Evolutionary conservation across 2,113 vertebrate species (phyloP), one percentile per base, ranked within the genome.

Genomic region (Oncorhynchus masou): DNA sequence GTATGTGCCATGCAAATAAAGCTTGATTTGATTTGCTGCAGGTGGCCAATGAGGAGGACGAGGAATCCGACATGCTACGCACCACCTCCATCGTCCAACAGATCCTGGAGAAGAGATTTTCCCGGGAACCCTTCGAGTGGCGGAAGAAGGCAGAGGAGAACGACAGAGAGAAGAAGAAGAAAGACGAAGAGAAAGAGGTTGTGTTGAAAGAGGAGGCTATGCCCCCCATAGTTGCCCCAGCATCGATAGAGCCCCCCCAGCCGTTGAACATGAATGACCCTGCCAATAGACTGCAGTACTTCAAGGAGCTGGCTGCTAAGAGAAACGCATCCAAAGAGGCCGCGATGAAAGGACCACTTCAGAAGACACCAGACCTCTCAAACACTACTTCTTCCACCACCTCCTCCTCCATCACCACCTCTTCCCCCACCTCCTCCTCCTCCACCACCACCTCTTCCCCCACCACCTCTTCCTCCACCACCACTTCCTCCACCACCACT

Each of bases 61-160:
- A 96, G 0, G 94, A 96, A 72, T 92, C 90, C 0, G 73, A 94
- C 64, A 85, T 91, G 49, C 77, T 91, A 0, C 90, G 92, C 1
- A 84, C 94, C 16, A 94, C 96, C 1, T 95, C 96, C 2, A 96
- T 97, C 81, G 96, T 98, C 49, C 94, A 96, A 0, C 95, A 98
- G 82, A 94, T 99, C 5, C 84, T 99, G 5, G 96, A 98, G 89
- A 99, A 97, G 82, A 93, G 92, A 74, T 90, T 85, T 67, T 89
- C 89, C 78, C 91, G 93, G 76, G 93, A 94, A 71, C 91, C 92
- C 34, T 94, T 84, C 71, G 91, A 93, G 0, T 94, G 92, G 93
- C 92, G 80, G 79, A 92, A 87, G 75, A 90, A 74, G 29, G 3
- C 76, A 4, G 75, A 65, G 15, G 83, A 78, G 9, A 85, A 66